Conservation (phyloP, 2,888 invertebrate species). For the Watsonalla binaria region DNA sequence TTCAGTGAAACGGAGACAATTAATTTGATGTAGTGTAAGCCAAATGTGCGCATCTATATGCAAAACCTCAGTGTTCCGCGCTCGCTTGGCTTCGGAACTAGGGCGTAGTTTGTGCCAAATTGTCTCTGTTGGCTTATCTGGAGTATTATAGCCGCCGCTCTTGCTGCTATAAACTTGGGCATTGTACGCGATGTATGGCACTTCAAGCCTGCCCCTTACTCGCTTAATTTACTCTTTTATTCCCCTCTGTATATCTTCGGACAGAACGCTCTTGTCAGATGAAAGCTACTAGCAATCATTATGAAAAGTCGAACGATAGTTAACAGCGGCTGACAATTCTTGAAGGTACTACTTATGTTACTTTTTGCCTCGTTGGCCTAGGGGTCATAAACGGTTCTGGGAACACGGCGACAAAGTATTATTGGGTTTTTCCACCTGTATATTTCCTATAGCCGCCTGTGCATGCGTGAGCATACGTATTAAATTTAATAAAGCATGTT, state of each 20-base stretch:
- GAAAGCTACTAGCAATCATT: slow-evolving; percentile 16
- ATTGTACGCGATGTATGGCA: slow-evolving; percentile 58
- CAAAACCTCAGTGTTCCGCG: slow-evolving; percentile 65
- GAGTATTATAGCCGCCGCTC: slow-evolving; percentile 65
- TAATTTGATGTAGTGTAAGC: slow-evolving; percentile 70
- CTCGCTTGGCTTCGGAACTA: slow-evolving; percentile 69
- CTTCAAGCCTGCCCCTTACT: slow-evolving; percentile 44
- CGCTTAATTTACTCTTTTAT: slow-evolving; percentile 38
- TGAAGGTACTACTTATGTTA: too few species aligned
- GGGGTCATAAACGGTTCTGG: too few species aligned
- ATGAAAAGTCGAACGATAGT: too few species aligned
- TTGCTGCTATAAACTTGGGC: slow-evolving; percentile 64
- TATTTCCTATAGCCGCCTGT: too few species aligned
- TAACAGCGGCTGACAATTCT: not conserved
- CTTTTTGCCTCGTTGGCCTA: not conserved
- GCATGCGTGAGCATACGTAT: too few species aligned
- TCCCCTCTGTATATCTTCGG: slow-evolving; percentile 5
- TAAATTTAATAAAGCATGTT: too few species aligned
- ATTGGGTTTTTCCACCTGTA: too few species aligned
- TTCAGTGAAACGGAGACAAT: slow-evolving; percentile 65
- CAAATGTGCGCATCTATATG: slow-evolving; percentile 75
- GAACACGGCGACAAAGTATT: too few species aligned
- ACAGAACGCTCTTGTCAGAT: slow-evolving; percentile 8
- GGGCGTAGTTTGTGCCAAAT: slow-evolving; percentile 74
- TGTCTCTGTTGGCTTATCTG: slow-evolving; percentile 76